These are phyloP conservation scores for Calcarius lapponicus DNA, from an alignment of 2,797 vertebrate species.

Conservation along the genomic window DNA sequence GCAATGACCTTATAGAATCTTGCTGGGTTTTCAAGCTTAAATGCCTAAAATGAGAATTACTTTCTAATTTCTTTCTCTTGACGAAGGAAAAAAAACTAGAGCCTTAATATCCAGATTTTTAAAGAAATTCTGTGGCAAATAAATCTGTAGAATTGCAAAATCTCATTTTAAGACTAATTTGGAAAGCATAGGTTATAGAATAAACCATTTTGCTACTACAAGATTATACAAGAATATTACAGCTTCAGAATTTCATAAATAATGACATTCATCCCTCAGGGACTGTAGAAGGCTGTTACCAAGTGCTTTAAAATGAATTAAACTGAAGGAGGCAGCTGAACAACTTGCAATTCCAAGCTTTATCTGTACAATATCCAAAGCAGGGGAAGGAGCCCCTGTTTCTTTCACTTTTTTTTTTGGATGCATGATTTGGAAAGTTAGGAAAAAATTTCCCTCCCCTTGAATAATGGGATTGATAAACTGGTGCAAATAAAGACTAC, in stretches of 20 bases:
- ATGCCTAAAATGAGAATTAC: neutral
- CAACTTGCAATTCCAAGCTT: neutral
- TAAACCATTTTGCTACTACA: neutral
- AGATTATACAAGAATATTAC: neutral
- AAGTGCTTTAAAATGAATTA: neutral
- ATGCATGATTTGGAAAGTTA: neutral
- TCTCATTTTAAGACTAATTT: neutral
- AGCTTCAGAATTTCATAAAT: neutral
- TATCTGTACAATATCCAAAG: neutral
- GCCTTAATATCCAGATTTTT: neutral
- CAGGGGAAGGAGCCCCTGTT: neutral
- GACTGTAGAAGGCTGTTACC: neutral
- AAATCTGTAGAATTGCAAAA: neutral
- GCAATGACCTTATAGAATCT: neutral
- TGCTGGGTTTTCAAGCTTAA: neutral
- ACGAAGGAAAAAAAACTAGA: neutral
- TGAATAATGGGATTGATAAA: neutral
- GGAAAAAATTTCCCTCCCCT: neutral
- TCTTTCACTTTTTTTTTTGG: neutral
- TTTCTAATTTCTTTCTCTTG: neutral
- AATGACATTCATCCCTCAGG: neutral
- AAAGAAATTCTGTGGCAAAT: neutral
- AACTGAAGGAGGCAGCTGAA: neutral
- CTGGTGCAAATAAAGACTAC: neutral
- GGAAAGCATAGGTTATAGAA: neutral